Conservation (phyloP, 2,797 vertebrate species). For the Rhinogobio ventralis region DNA sequence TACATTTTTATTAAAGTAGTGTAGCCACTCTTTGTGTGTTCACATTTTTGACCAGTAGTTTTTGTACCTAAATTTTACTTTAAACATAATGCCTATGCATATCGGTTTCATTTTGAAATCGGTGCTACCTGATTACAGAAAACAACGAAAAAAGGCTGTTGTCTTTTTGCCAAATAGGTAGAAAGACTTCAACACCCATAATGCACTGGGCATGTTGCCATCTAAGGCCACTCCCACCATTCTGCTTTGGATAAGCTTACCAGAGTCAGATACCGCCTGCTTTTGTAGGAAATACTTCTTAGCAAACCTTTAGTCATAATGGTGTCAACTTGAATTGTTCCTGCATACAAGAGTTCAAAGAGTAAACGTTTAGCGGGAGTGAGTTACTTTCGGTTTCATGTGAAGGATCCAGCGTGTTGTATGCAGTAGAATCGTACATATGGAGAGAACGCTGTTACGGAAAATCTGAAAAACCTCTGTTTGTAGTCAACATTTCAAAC, state of each 20-base stretch:
- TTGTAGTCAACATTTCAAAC: background rate
- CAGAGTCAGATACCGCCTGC: background rate
- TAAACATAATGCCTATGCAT: background rate
- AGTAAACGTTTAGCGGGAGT: background rate
- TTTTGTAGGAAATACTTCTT: background rate
- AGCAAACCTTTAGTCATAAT: background rate
- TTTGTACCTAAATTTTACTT: background rate
- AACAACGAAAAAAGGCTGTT: background rate
- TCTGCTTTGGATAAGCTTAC: too few relatives aligned
- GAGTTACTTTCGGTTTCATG: background rate
- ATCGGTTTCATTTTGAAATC: background rate
- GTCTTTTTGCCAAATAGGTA: background rate
- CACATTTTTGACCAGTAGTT: background rate
- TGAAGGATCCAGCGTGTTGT: background rate
- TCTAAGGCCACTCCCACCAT: too few relatives aligned
- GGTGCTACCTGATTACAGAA: background rate
- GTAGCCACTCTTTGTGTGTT: background rate
- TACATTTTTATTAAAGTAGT: background rate
- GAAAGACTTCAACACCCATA: background rate
- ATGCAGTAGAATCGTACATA: background rate
- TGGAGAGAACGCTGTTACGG: fast-evolving
- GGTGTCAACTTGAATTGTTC: background rate
- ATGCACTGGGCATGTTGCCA: background rate
- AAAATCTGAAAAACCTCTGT: background rate
- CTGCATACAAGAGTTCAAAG: background rate